phyloP scores from a whole-genome alignment of 1,140 invertebrate species.

The Belonocnema kinseyi region DNA sequence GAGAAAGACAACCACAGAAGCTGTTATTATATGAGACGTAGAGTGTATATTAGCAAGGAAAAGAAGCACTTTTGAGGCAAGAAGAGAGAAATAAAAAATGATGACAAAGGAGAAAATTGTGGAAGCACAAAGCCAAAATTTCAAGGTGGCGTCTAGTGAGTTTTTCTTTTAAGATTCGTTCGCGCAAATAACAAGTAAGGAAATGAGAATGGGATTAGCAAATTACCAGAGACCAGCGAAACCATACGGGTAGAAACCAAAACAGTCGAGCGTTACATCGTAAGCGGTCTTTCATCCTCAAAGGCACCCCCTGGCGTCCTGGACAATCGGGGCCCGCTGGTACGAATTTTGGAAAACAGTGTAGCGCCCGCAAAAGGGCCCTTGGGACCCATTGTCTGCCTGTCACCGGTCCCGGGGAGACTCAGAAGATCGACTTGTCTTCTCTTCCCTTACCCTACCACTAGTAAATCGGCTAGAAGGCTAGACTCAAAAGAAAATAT shows the following conservation, averaged over 20 bases:
- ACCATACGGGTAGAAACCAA: slow-evolving; percentile 41
- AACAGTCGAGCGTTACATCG: slow-evolving; percentile 43
- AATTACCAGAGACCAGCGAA: slow-evolving; percentile 43
- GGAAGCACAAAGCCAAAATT: slow-evolving; percentile 11
- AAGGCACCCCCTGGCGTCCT: slow-evolving; percentile 40
- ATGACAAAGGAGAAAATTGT: not conserved
- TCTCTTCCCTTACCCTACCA: not conserved
- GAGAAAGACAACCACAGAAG: too few relatives aligned
- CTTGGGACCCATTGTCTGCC: slow-evolving; percentile 51
- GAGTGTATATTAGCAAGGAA: too few relatives aligned
- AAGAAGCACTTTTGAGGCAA: too few relatives aligned
- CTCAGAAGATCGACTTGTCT: slow-evolving; percentile 46
- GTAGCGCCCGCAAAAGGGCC: slow-evolving; percentile 47
- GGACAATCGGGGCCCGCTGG: slow-evolving; percentile 47
- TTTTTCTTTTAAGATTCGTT: slow-evolving; percentile 39
- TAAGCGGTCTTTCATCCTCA: slow-evolving; percentile 39
- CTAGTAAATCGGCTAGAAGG: too few relatives aligned
- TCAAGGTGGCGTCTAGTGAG: slow-evolving; percentile 20
- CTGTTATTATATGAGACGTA: too few relatives aligned
- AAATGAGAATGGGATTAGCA: slow-evolving; percentile 55
- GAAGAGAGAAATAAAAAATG: not conserved
- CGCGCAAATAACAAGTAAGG: slow-evolving; percentile 50
- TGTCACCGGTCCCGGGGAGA: slow-evolving; percentile 49
- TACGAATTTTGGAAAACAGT: slow-evolving; percentile 55
- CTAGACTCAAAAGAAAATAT: slow-evolving; percentile 8